phyloP scores from a whole-genome alignment of 2,888 invertebrate species.

The Augochlorella aurata region DNA sequence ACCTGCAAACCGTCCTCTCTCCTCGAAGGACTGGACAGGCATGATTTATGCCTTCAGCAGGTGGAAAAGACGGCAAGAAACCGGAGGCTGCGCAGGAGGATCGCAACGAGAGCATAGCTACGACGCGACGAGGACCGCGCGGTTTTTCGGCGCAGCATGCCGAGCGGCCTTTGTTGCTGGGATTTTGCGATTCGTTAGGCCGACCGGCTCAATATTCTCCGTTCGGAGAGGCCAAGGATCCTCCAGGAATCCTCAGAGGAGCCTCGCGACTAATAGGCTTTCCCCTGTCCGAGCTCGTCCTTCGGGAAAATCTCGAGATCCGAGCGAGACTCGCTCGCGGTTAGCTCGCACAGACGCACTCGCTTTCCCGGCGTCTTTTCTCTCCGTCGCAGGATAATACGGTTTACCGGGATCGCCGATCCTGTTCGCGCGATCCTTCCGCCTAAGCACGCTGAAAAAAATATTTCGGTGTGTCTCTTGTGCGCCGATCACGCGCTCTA shows the following conservation, averaged over 20 bases:
- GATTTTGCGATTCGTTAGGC: conserved; percentile 74
- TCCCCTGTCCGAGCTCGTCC: conserved; percentile 58
- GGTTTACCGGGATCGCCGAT: conserved; percentile 63
- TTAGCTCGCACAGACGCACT: background rate
- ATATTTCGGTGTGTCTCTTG: conserved; percentile 38
- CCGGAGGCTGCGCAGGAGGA: conserved; percentile 23
- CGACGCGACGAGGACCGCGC: conserved; percentile 34
- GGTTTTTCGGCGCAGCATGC: conserved; percentile 67
- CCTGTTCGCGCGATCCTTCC: conserved; percentile 44
- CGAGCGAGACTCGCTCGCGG: conserved; percentile 29
- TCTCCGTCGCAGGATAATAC: conserved; percentile 63
- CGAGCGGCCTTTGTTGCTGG: conserved; percentile 54
- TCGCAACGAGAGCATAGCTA: conserved; percentile 28
- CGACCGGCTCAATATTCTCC: conserved; percentile 47
- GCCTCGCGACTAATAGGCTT: conserved; percentile 74
- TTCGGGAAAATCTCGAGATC: conserved; percentile 65
- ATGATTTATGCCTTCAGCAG: conserved; percentile 76
- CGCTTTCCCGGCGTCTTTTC: conserved; percentile 46
- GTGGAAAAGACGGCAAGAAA: conserved; percentile 67
- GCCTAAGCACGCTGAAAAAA: conserved; percentile 59
- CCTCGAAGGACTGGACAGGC: conserved; percentile 32
- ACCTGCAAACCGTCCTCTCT: conserved; percentile 65
- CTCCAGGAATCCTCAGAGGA: conserved; percentile 8
- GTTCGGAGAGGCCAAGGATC: conserved; percentile 39
- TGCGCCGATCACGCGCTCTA: background rate